Evolutionary conservation across 2,113 vertebrate species (phyloP), one percentile per base, ranked within the genome.

Genomic region (Amazona vittata): DNA sequence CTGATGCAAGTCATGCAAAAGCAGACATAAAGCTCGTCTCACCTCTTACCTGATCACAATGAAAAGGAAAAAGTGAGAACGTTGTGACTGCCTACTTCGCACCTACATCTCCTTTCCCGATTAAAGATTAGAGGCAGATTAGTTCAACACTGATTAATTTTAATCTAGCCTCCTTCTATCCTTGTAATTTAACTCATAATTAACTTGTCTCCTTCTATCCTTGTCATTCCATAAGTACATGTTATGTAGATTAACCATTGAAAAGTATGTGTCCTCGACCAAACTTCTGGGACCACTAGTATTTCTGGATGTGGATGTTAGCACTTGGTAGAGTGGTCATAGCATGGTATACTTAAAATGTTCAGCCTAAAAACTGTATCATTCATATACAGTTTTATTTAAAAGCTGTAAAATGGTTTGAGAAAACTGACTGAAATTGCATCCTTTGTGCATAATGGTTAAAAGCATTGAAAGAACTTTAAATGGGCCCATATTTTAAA

Each of bases 221-320:
- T n/a, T 89, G 15, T 15, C 8, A 62, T 64, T 86, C 7, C 9
- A 47, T 78, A 64, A 85, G 69, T 65, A 47, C 3, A 19, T 18
- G 12, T 19, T 21, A n/a, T 0, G 0, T 13, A 77, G n/a, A 50
- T 11, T 49, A 52, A 50, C 22, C 4, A 44, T 4, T n/a, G 13
- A 86, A 43, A 69, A 75, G 9, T 19, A 37, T 1, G 2, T 46
- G 13, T 37, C 25, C 16, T 50, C 62, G 18, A n/a, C 5, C 15
- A 77, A 60, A 79, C 3, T 52, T 89, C n/a, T 49, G 6, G 33
- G 19, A 59, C 50, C 11, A 59, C 9, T 8, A 52, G 15, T 41
- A 24, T 0, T 44, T 87, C 82, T 59, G 10, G 24, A 31, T 52
- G 26, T n/a, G 18, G 15, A 57, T 29, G 47, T 64, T 6, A 91